Conservation (phyloP, 92 coral and sea anemone genomes). For the Zoanthus gigantus region DNA sequence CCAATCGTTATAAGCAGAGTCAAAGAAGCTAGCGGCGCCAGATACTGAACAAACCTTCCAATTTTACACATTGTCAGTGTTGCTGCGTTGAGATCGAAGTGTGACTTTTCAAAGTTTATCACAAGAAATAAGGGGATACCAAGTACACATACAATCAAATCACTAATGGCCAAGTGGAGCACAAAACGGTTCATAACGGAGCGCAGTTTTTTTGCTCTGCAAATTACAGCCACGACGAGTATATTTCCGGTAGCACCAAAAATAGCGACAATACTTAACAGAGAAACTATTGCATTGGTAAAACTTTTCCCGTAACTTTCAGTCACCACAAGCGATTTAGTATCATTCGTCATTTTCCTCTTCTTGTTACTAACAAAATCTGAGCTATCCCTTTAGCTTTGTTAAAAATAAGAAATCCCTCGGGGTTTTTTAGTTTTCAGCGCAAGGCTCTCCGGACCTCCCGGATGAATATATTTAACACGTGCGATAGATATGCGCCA, state of each 20-base stretch:
- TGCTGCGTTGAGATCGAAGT: neutral
- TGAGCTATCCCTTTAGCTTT: neutral
- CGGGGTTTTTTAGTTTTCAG: neutral
- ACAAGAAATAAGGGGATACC: constrained; percentile 78
- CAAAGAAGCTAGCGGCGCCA: constrained; percentile 86
- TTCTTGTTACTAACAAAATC: neutral
- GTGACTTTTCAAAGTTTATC: constrained; percentile 66
- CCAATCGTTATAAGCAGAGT: constrained; percentile 89
- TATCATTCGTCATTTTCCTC: constrained; percentile 8
- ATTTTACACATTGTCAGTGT: constrained; percentile 64
- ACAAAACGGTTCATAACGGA: constrained; percentile 95
- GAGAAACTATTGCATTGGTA: constrained; percentile 52
- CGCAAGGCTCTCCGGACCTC: neutral
- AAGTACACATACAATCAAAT: constrained; percentile 76
- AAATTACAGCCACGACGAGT: constrained; percentile 74
- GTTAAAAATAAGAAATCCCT: neutral
- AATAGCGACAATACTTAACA: constrained; percentile 70
- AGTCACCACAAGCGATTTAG: neutral
- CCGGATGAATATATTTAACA: too few relatives aligned
- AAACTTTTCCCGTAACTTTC: constrained; percentile 60
- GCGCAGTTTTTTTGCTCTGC: constrained; percentile 77
- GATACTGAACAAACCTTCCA: constrained; percentile 82
- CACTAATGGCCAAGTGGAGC: constrained; percentile 83
- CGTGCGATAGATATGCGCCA: too few relatives aligned
- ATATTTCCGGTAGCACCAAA: constrained; percentile 81